Evolutionary conservation across 1,140 invertebrate species (phyloP), one percentile per base, ranked within the genome.

Genomic region (Drosophila ohnishii): DNA sequence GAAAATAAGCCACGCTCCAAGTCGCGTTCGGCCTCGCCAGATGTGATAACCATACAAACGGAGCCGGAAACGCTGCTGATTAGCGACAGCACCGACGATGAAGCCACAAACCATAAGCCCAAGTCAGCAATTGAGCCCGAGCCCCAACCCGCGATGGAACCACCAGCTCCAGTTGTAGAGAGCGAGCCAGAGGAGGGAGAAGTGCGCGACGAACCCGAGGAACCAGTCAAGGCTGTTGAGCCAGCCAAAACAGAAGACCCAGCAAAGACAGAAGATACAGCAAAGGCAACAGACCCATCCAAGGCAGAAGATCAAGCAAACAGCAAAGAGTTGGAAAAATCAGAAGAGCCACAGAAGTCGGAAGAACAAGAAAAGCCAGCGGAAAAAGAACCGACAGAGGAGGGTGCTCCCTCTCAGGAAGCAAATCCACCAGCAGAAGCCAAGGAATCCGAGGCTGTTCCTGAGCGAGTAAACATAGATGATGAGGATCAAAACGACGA

Each of bases 401-500:
- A 25, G 48, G n/a, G 37, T 42, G 14, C 8, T 10, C 5, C 32
- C 1, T 9, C 32, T 48, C 14, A 35, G 37, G 66, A 62, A 25
- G 35, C 8, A n/a, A 40, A 22, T 35, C 1, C 47, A 8, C 22
- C 34, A 11, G 14, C 22, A 35, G 34, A 55, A 48, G 9, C 39
- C 25, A 58, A 56, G 16, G 39, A 62, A 32, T 5, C 35, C 37
- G 6, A 11, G 22, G 9, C 14, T 42, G 22, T n/a, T 19, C 13
- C 50, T 16, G 34, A 63, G 11, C 19, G 22, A 35, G 19, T 57
- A 6, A 40, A 35, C 13, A 22, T 69, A n/a, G 83, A 90, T 6
- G 88, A 91, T 57, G 87, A 87, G 30, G 87, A 92, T 76, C 81
- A 88, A 35, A 91, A 91, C 65, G 90, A 92, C 53, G 91, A 92